Conservation (phyloP, 2,113 vertebrate genomes). For the Campylomormyrus tamandua region DNA sequence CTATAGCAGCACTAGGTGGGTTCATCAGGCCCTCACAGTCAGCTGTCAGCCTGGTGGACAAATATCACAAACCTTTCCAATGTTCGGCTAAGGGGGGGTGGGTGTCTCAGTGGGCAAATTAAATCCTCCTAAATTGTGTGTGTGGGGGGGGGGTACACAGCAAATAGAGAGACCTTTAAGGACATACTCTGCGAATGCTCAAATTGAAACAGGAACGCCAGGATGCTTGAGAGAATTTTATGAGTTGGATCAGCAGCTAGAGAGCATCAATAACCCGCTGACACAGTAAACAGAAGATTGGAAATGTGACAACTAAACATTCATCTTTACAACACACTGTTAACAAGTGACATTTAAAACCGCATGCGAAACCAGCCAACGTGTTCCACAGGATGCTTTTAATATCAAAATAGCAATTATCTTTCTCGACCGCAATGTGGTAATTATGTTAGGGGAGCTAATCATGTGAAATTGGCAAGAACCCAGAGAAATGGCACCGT, state of each 20-base stretch:
- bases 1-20: not conserved
- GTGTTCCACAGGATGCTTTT: conserved; percentile 37
- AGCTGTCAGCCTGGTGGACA: not conserved
- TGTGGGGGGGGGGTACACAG: not conserved
- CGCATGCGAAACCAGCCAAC: conserved; percentile 13
- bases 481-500: conserved; percentile 14
- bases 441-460: conserved; percentile 41
- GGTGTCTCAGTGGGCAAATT: not conserved
- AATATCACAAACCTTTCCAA: not conserved
- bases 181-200: not conserved
- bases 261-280: not conserved
- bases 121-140: not conserved
- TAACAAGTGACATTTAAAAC: conserved; percentile 7
- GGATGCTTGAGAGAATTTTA: not conserved
- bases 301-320: conserved; percentile 1
- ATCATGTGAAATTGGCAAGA: conserved; percentile 30
- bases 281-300: conserved; percentile 2
- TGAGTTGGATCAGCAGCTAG: not conserved
- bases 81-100: not conserved
- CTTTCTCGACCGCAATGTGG: conserved; percentile 42
- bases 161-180: not conserved
- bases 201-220: not conserved
- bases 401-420: conserved; percentile 45
- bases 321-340: conserved; percentile 1
- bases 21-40: not conserved